Evolutionary conservation across 2,113 vertebrate species (phyloP).

Genomic region (Microtus oregoni): DNA sequence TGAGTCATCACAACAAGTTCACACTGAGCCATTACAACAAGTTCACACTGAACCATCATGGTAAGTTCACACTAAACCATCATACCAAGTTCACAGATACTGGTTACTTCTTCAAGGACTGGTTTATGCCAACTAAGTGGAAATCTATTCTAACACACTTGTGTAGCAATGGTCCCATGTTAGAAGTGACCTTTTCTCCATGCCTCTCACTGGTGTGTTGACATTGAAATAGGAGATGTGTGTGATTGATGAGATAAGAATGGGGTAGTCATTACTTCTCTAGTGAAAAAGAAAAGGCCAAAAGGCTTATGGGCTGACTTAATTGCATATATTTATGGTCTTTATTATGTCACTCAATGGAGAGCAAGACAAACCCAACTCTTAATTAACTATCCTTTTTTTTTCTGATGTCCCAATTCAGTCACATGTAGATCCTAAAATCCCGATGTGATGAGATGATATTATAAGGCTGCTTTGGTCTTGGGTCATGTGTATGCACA

Average conservation of each 20-base stretch:
- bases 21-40: neutral
- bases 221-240: neutral
- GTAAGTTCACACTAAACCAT: neutral
- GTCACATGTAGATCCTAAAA: neutral
- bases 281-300: neutral
- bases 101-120: neutral
- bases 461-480: neutral
- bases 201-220: neutral
- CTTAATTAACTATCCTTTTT: slow-evolving; percentile 9
- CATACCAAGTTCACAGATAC: neutral
- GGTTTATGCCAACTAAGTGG: neutral
- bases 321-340: neutral
- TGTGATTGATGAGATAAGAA: neutral
- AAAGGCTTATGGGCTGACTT: neutral
- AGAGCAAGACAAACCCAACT: neutral
- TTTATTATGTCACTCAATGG: neutral
- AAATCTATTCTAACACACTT: neutral
- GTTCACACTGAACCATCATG: neutral
- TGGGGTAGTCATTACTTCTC: neutral
- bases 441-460: neutral
- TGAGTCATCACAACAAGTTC: neutral
- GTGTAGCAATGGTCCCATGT: neutral
- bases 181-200: neutral
- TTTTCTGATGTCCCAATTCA: slow-evolving; percentile 9
- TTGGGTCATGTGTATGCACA: neutral